These are phyloP conservation scores for Xestia c-nigrum DNA, from an alignment of 2,888 invertebrate genomes.

Conservation along the genomic window DNA sequence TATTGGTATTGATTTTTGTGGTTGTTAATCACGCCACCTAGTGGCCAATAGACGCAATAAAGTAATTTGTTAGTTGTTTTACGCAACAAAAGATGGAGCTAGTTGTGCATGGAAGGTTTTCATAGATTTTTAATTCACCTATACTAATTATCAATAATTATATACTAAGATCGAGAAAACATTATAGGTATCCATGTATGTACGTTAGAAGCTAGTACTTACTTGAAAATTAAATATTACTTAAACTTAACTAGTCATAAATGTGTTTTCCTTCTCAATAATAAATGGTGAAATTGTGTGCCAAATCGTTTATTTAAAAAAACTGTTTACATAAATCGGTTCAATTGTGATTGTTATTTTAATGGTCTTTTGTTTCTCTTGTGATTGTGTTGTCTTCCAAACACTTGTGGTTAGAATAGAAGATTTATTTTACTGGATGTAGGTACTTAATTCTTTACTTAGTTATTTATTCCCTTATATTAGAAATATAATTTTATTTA, in stretches of 20 bases:
- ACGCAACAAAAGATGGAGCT: slow-evolving; percentile 68
- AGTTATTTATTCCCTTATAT: slow-evolving; percentile 36
- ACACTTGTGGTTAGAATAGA: slow-evolving; percentile 5
- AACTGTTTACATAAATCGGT: slow-evolving; percentile 18
- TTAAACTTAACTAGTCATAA: slow-evolving; percentile 66
- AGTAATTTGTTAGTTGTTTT: slow-evolving; percentile 52
- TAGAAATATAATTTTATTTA: slow-evolving; percentile 8
- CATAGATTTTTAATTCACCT: slow-evolving; percentile 13
- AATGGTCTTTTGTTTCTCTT: slow-evolving; percentile 1
- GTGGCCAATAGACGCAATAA: slow-evolving; percentile 62
- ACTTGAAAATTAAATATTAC: slow-evolving; percentile 44
- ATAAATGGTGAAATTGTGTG: slow-evolving; percentile 65
- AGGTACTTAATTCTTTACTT: slow-evolving; percentile 38
- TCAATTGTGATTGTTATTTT: slow-evolving; percentile 41
- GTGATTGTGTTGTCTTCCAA: slow-evolving; percentile 5
- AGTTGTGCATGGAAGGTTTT: slow-evolving; percentile 42
- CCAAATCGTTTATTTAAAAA: slow-evolving; percentile 64
- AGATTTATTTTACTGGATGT: slow-evolving; percentile 16
- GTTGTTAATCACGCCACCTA: slow-evolving; percentile 68
- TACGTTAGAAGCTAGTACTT: slow-evolving; percentile 45
- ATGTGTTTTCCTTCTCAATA: slow-evolving; percentile 56
- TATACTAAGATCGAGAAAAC: slow-evolving; percentile 7
- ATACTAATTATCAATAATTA: slow-evolving; percentile 7
- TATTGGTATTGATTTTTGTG: slow-evolving; percentile 3
- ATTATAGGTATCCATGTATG: slow-evolving; percentile 23